Evolutionary conservation across 1,140 invertebrate species (phyloP), one percentile per base, ranked within the genome.

Genomic region (Drosophila nigromelanica): DNA sequence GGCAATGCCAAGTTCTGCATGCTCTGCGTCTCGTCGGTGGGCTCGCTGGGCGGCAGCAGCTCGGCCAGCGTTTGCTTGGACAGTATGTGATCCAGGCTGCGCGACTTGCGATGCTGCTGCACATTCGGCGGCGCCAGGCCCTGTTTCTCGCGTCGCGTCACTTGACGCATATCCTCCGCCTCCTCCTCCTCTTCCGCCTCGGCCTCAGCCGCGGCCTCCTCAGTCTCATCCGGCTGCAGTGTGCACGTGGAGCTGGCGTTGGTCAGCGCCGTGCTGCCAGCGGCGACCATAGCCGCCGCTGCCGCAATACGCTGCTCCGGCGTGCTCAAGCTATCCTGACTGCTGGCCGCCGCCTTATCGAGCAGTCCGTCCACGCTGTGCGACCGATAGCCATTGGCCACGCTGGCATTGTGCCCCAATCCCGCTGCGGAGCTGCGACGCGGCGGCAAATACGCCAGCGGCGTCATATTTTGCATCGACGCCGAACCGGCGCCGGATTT

Each of bases 11-110:
- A 76, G 74, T 92, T 92, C 52, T 93, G 91, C 75, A 91, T 90
- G 76, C 92, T 92, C 66, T 92, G 85, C 37, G 92, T 92, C 62
- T 86, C 89, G 14, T 92, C 90, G 21, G 71, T 63, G 30, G 61
- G 79, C 12, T 83, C 87, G 50, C 85, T 82, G 67, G 67, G 70
- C 6, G 86, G 71, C 69, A 80, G 30, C 5, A 91, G 43, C 78
- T 92, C 89, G 64, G 91, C 89, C 48, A 91, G 54, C 37, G 90
- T 79, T 40, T 81, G 90, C 62, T 93, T 91, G 69, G 93, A 93
- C 18, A 95, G 73, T 12, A 96, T 92, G 80, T 94, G 95, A 81
- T 96, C 95, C 71, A 95, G 93, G 92, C 95, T 96, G 61, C 94
- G 94, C n/a, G 94, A 94, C 73, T 94, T 92, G 37, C 93, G 92